phyloP scores from a whole-genome alignment of 2,797 vertebrate species.

The Tadarida brasiliensis region DNA sequence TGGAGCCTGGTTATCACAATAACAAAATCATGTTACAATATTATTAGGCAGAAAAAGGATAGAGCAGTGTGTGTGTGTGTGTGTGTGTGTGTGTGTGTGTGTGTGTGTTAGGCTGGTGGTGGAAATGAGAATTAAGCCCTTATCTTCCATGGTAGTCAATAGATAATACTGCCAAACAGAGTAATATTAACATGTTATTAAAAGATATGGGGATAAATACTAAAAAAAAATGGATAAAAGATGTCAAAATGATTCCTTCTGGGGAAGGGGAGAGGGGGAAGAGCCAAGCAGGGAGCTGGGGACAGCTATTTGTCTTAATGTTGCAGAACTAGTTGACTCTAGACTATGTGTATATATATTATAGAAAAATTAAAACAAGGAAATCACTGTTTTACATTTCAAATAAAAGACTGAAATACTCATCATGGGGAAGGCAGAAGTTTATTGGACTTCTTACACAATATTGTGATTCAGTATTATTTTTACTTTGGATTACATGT shows the following conservation, averaged over 20 bases:
- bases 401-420: neutral
- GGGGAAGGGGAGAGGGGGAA: neutral
- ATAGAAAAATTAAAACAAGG: neutral
- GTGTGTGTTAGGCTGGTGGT: neutral
- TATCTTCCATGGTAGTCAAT: neutral
- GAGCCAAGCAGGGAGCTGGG: neutral
- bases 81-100: neutral
- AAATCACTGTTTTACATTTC: slow-evolving; percentile 11
- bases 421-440: neutral
- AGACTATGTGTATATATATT: neutral
- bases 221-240: neutral
- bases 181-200: neutral
- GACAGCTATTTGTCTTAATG: neutral
- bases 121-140: neutral
- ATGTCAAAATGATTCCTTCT: slow-evolving; percentile 19
- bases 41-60: neutral
- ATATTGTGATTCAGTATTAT: neutral
- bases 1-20: neutral
- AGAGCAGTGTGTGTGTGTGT: neutral
- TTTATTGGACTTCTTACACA: neutral
- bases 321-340: neutral
- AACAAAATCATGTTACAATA: neutral
- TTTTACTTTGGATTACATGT: neutral
- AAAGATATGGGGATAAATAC: neutral
- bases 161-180: neutral